A percentile compares a stretch with the other conserved stretches of the same genome.
Conservation (phyloP, 1,140 invertebrate genomes). For the Nasonia longicornis region DNA sequence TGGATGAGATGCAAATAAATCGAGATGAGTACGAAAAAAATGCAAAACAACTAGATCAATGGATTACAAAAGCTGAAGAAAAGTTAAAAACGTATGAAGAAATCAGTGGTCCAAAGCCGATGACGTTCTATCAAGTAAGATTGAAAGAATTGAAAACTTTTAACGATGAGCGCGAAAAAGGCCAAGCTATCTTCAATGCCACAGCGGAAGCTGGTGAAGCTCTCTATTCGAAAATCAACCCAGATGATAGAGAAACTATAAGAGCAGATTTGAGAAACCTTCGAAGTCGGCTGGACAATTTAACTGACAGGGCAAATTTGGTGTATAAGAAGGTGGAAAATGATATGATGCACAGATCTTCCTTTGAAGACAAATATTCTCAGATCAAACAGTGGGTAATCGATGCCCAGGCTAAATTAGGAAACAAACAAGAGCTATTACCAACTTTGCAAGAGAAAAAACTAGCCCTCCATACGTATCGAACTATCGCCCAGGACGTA, state of each 20-base stretch:
- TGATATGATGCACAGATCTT: slow-evolving; percentile 87
- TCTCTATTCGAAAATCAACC: slow-evolving; percentile 87
- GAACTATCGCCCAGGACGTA: slow-evolving; percentile 84
- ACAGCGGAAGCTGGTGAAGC: slow-evolving; percentile 89
- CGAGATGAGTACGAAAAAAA: slow-evolving; percentile 77
- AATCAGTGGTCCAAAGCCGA: slow-evolving; percentile 75
- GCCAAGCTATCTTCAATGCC: slow-evolving; percentile 81
- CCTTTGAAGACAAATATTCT: slow-evolving; percentile 89
- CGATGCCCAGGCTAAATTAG: slow-evolving; percentile 79
- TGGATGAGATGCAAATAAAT: slow-evolving; percentile 77
- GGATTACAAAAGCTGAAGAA: slow-evolving; percentile 81
- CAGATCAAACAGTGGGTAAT: slow-evolving; percentile 84
- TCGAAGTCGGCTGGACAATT: slow-evolving; percentile 84
- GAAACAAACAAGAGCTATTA: slow-evolving; percentile 76
- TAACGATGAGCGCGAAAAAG: slow-evolving; percentile 81
- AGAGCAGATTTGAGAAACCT: slow-evolving; percentile 84
- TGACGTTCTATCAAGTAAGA: slow-evolving; percentile 76
- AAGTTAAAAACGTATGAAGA: slow-evolving; percentile 79
- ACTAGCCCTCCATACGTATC: slow-evolving; percentile 81
- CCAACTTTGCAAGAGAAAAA: slow-evolving; percentile 88
- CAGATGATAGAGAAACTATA: slow-evolving; percentile 86
- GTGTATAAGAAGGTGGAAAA: slow-evolving; percentile 89
- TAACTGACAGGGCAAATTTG: slow-evolving; percentile 85
- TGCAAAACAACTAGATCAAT: slow-evolving; percentile 80
- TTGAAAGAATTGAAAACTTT: slow-evolving; percentile 82